Evolutionary conservation across 1,140 invertebrate species (phyloP), one percentile per base, ranked within the genome.

Genomic region (Trichoplusia ni): DNA sequence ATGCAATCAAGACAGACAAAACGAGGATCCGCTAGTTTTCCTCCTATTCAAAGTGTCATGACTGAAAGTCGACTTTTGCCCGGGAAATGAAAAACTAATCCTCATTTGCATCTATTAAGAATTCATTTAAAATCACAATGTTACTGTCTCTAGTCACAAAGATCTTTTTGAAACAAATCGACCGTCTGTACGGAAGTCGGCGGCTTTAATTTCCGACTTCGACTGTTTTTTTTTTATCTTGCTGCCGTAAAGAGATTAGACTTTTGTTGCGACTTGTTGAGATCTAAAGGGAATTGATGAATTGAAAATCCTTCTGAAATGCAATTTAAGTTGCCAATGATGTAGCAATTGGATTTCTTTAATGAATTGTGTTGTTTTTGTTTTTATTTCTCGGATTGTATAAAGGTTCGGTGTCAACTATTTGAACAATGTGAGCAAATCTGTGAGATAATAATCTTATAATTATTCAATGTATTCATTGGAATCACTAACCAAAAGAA

Each of bases 61-160:
- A 8, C 11, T 13, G 16, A 9, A 38, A 53, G 16, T n/a, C 35
- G 37, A 21, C 60, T 25, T 40, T 25, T 63, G 46, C 4, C 46
- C 11, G 14, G 35, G 14, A 31, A 53, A 54, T 35, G 29, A 27
- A 53, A 16, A 33, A 67, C 44, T 62, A 46, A 23, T 46, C 35
- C 27, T 62, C 46, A 62, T 33, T 49, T 56, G 42, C 38, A 54
- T 38, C 49, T 61, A 67, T 56, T 66, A 73, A 69, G 66, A 74
- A 73, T 81, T 71, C 73, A 76, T 77, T 74, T 75, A 69, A 74
- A 79, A 79, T 75, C 70, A 81, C 74, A 81, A 79, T 77, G 68
- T 53, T 69, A 69, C 64, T 60, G 68, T 54, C 60, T 21, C 23
- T 13, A 3, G 19, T 23, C n/a, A 27, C 8, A 25, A 14, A 25